These are phyloP conservation scores for Notiomystis cincta DNA, from an alignment of 2,113 vertebrate species.

Conservation along the genomic window DNA sequence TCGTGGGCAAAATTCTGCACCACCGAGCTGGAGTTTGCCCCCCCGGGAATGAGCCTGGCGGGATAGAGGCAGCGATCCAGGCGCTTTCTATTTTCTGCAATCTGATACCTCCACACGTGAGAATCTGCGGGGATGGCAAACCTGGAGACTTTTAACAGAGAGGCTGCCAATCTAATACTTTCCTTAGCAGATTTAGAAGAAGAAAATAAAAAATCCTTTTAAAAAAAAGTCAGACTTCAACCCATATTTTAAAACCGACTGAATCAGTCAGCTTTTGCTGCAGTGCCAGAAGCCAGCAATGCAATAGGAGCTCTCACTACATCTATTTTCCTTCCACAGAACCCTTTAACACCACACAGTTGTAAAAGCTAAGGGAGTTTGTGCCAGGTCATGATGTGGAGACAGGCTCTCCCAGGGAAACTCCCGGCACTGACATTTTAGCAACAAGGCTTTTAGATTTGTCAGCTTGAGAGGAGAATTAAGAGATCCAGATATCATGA, in stretches of 20 bases:
- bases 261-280: background rate
- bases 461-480: background rate
- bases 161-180: background rate
- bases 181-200: background rate
- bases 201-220: no score
- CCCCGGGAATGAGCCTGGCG: background rate
- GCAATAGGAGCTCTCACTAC: background rate
- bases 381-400: slow-evolving; percentile 44
- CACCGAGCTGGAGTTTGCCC: background rate
- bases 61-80: rapidly evolving
- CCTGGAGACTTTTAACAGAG: background rate
- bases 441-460: background rate
- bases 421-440: slow-evolving; percentile 10
- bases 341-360: background rate
- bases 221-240: background rate
- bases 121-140: background rate
- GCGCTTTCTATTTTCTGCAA: background rate
- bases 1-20: background rate
- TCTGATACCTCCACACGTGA: rapidly evolving
- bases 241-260: background rate
- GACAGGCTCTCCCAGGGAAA: slow-evolving; percentile 42
- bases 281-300: background rate
- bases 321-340: slow-evolving; percentile 16
- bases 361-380: slow-evolving; percentile 25
- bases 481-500: slow-evolving; percentile 12